Conservation (phyloP, 1,140 invertebrate genomes). For the Temnothorax curvispinosus region DNA sequence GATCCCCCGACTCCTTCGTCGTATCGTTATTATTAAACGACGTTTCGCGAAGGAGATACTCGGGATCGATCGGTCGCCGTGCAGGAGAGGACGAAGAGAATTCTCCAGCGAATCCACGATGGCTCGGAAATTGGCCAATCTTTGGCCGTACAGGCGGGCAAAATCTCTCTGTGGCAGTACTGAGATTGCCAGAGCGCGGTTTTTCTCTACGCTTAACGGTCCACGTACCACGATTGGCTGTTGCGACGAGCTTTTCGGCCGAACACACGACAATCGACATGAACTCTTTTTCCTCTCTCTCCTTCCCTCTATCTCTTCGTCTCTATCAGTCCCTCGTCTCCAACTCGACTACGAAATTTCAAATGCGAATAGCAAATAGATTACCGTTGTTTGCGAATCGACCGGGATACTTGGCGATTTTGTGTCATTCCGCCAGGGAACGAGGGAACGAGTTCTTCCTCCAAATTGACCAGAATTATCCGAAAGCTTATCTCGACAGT, state of each 20-base stretch:
- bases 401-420: slow-evolving; percentile 67
- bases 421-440: slow-evolving; percentile 60
- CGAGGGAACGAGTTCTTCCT: slow-evolving; percentile 31
- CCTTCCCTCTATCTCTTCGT: neutral
- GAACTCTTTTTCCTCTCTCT: slow-evolving; percentile 25
- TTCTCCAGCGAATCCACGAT: slow-evolving; percentile 51
- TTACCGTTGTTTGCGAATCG: slow-evolving; percentile 47
- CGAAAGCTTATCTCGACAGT: slow-evolving; percentile 6
- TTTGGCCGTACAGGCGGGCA: slow-evolving; percentile 45
- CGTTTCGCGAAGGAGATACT: slow-evolving; percentile 39
- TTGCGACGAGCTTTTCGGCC: slow-evolving; percentile 55
- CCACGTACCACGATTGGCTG: slow-evolving; percentile 56
- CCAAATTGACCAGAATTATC: slow-evolving; percentile 1
- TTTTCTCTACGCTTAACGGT: slow-evolving; percentile 60
- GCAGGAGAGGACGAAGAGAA: slow-evolving; percentile 45
- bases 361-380: slow-evolving; percentile 53
- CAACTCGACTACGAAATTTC: neutral
- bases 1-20: neutral
- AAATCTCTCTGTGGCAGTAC: slow-evolving; percentile 56
- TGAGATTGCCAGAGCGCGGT: slow-evolving; percentile 57
- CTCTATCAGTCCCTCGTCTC: neutral
- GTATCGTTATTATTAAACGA: slow-evolving; percentile 52
- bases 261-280: slow-evolving; percentile 22
- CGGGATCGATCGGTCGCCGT: slow-evolving; percentile 30
- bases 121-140: slow-evolving; percentile 60